Evolutionary conservation across 2,888 invertebrate genomes (phyloP), one percentile per base, ranked within the genome.

Genomic region (Copidosoma aretas): DNA sequence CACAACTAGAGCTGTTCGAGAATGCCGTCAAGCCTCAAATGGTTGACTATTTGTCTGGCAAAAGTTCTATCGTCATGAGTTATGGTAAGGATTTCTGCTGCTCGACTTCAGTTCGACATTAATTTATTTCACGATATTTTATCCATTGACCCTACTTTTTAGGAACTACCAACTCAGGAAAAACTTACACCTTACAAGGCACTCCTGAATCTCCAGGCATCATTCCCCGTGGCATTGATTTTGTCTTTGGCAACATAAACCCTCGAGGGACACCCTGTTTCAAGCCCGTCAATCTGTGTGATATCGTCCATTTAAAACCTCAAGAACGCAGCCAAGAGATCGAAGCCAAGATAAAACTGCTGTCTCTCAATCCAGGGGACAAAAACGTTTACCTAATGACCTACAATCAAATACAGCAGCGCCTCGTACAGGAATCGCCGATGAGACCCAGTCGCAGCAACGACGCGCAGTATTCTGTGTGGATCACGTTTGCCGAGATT

Each of bases 401-500:
- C 15, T 83, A 82, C 41, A 77, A 75, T 43, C 75, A 81, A 62
- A 83, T 83, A 82, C 82, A 82, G 46, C 76, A 77, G 56, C 71
- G 80, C n/a, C 64, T 83, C 0, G 75, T 79, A 51, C 77, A 79
- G 15, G 83, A 83, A 67, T 78, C 78, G 10, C 74, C 77, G 5
- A 68, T 75, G 21, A 71, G 76, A n/a, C 63, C 77, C 0, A 79
- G 72, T 64, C 67, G 77, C 17, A 74, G 76, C 2, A 59, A 66
- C 15, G 75, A 79, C 60, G 77, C 76, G 4, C 74, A 78, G 32
- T 83, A 81, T 63, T 84, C 86, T 39, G 86, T 93, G 0, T 94
- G 95, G 95, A 90, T 97, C 0, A 94, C 95, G 0, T 96, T 94
- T 84, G 91, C 91, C 0, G 97, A 97, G 82, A 92, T 97, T 32